These are phyloP conservation scores for Acanthosepion esculentum DNA, from an alignment of 2,888 invertebrate species.

Conservation along the genomic window DNA sequence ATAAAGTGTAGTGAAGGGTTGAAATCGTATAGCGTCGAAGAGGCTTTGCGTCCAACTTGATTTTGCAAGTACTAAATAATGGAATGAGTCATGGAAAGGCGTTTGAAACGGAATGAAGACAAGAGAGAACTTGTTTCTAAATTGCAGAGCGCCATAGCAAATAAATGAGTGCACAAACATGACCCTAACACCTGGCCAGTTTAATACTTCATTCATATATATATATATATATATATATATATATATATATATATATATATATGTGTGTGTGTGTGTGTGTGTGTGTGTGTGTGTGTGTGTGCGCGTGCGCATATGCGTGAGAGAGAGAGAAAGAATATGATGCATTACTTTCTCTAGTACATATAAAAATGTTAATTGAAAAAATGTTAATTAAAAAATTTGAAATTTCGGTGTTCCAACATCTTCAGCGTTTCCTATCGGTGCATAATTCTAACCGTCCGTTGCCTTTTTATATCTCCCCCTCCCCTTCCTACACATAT, in stretches of 20 bases:
- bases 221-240: conserved; percentile 20
- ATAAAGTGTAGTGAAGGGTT: background rate
- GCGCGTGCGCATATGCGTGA: accelerated
- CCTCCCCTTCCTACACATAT: too few species aligned
- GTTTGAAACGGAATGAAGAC: background rate
- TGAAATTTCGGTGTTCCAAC: too few species aligned
- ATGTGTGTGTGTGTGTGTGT: accelerated
- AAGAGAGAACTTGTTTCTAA: background rate
- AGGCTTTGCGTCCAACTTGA: background rate
- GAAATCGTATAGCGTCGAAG: background rate
- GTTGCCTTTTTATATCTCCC: too few species aligned
- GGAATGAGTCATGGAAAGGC: background rate
- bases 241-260: background rate
- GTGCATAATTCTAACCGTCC: too few species aligned
- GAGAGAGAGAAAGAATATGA: background rate
- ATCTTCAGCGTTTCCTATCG: too few species aligned
- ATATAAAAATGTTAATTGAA: too few species aligned
- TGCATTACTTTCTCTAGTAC: background rate
- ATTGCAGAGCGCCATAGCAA: background rate
- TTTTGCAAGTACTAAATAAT: background rate
- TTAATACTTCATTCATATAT: background rate
- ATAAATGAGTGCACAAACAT: background rate
- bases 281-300: accelerated
- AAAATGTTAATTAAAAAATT: too few species aligned
- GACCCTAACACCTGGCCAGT: background rate